Evolutionary conservation across 2,113 vertebrate genomes (phyloP), one percentile per base, ranked within the genome.

Genomic region (Pangasianodon gigas): DNA sequence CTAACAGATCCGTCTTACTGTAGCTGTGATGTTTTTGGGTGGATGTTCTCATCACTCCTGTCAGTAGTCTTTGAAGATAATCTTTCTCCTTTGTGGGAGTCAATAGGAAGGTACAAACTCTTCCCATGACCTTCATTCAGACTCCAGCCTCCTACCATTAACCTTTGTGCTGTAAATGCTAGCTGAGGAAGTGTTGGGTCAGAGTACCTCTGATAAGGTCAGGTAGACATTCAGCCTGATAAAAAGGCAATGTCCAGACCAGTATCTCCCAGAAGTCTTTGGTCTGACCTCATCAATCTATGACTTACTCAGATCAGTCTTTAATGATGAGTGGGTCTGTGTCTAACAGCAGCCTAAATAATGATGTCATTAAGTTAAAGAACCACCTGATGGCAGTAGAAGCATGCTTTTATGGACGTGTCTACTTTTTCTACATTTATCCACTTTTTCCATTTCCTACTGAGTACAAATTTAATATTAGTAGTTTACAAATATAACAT

Each of bases 121-220:
- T 85, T 48, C 93, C 79, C 89, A 90, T 95, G 94, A 96, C 95
- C 95, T 96, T 96, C 89, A 94, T 84, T 92, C 82, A 90, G 90
- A 88, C 69, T 92, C 86, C 9, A 24, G 82, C 75, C 62, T 65
- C 88, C 87, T 91, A 84, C 81, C 90, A 94, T 95, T 96, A 95
- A 96, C 95, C 95, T 96, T 96, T 96, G 58, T 91, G 90, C 91
- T 86, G 88, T 91, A 95, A 95, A 95, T 95, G 95, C 93, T 94
- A 92, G 84, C 88, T 89, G 92, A 85, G 91, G 93, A 92, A 86
- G 89, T 85, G 82, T 41, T 89, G 85, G 93, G 90, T 91, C 84
- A 41, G 87, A 92, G 90, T 84, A 88, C 26, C 24, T 75, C 37
- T 93, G 93, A 94, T 94, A 96, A 96, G 95, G 95, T 95, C 95